Conservation (phyloP, 1,140 invertebrate species). For the Steinernema feltiae region DNA sequence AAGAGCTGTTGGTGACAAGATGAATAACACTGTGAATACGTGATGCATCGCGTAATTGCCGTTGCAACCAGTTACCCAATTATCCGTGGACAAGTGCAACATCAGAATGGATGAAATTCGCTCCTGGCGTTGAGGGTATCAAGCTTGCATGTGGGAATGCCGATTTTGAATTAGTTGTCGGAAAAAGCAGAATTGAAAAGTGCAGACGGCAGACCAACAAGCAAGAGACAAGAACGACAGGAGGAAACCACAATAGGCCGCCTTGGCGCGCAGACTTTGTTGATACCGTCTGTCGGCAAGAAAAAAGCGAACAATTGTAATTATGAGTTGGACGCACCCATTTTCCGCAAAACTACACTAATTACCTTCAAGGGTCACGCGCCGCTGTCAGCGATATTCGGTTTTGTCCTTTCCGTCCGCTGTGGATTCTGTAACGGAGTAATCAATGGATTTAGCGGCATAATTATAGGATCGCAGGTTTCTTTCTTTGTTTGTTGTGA, state of each 20-base stretch:
- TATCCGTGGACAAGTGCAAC: background rate
- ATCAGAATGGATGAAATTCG: background rate
- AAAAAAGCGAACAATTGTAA: background rate
- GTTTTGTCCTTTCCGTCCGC: background rate
- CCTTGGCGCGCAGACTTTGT: background rate
- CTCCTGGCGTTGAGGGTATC: too few species aligned
- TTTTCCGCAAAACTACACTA: constrained; percentile 9
- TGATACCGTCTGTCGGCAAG: background rate
- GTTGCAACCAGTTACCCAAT: background rate
- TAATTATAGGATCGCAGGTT: constrained; percentile 1
- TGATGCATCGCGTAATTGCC: background rate
- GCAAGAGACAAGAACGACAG: background rate
- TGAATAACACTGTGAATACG: too few species aligned
- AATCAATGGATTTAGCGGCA: background rate
- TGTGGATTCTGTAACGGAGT: background rate
- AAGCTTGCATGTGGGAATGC: too few species aligned
- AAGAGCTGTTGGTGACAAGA: background rate
- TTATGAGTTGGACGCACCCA: background rate
- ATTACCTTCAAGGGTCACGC: background rate
- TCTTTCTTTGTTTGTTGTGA: background rate
- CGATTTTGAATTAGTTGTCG: too few species aligned
- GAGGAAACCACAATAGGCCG: background rate
- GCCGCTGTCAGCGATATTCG: background rate
- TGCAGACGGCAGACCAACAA: too few species aligned
- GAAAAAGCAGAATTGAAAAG: too few species aligned